These are phyloP conservation scores for Climacteris rufus DNA, from an alignment of 2,113 vertebrate genomes.

Conservation along the genomic window DNA sequence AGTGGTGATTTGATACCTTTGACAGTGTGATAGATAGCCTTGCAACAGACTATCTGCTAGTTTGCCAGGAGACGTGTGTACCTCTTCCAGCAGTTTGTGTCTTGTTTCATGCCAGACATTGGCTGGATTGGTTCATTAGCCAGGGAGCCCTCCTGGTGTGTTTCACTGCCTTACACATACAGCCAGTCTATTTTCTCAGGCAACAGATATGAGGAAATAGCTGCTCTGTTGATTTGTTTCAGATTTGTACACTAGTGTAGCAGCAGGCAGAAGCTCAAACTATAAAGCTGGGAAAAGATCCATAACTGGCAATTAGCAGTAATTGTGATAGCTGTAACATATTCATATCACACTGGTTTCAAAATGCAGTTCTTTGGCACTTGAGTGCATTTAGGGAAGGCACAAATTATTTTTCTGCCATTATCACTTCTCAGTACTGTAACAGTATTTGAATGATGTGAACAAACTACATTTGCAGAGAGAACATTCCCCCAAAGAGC, in stretches of 20 bases:
- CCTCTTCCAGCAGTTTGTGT: not conserved
- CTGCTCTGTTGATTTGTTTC: not conserved
- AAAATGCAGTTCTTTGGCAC: not conserved
- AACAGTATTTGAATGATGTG: not conserved
- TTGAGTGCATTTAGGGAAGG: not conserved
- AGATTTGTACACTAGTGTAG: not conserved
- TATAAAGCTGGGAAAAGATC: constrained; percentile 1
- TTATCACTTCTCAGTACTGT: not conserved
- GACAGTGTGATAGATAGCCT: not conserved
- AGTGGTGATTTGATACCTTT: not conserved
- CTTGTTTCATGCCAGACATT: not conserved
- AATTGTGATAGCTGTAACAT: not conserved
- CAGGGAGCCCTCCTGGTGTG: not conserved
- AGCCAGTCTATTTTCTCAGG: not conserved
- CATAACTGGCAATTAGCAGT: constrained; percentile 12
- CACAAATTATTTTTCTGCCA: not conserved
- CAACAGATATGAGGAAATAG: not conserved
- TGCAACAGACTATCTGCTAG: not conserved
- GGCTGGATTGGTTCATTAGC: not conserved
- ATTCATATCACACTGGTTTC: not conserved
- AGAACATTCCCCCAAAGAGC: not conserved
- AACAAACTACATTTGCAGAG: not conserved
- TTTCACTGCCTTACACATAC: not conserved
- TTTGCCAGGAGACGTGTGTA: not conserved
- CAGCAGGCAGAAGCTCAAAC: not conserved